phyloP scores from a whole-genome alignment of 2,797 vertebrate genomes.

The Ciconia nigra region DNA sequence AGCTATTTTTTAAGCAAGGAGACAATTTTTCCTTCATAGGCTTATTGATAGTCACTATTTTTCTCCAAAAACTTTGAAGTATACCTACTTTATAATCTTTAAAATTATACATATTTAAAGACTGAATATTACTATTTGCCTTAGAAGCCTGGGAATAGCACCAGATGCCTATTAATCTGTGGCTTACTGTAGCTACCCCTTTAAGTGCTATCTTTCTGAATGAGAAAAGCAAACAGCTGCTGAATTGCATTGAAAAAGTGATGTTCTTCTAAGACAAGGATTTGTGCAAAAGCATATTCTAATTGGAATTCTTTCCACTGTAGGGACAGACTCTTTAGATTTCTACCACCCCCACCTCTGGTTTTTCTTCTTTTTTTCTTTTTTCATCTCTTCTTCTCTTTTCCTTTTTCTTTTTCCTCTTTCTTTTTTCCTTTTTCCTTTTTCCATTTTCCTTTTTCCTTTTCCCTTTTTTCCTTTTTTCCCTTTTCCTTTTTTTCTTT shows the following conservation, averaged over 20 bases:
- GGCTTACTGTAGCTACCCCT: not conserved
- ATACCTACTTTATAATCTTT: not conserved
- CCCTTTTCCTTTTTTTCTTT: too few relatives aligned
- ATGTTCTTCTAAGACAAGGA: not conserved
- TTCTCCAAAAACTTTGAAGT: not conserved
- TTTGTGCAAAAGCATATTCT: not conserved
- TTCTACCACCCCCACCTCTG: fast-evolving
- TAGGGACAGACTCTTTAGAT: not conserved
- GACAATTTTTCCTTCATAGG: not conserved
- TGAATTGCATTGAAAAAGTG: not conserved
- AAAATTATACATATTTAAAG: not conserved
- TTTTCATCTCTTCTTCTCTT: fast-evolving
- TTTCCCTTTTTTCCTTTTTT: not conserved
- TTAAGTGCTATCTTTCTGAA: conserved; percentile 11
- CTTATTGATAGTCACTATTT: not conserved
- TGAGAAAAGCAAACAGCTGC: conserved; percentile 12
- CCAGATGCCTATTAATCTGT: not conserved
- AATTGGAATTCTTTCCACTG: not conserved
- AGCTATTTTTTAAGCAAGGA: not conserved
- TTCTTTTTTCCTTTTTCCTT: too few relatives aligned
- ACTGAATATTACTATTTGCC: not conserved
- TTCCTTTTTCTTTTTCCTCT: too few relatives aligned
- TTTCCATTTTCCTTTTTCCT: not conserved
- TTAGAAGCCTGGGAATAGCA: conserved; percentile 12
- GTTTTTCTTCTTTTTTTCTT: not conserved